phyloP scores from a whole-genome alignment of 2,113 vertebrate genomes.

The Colinus virginianus region DNA sequence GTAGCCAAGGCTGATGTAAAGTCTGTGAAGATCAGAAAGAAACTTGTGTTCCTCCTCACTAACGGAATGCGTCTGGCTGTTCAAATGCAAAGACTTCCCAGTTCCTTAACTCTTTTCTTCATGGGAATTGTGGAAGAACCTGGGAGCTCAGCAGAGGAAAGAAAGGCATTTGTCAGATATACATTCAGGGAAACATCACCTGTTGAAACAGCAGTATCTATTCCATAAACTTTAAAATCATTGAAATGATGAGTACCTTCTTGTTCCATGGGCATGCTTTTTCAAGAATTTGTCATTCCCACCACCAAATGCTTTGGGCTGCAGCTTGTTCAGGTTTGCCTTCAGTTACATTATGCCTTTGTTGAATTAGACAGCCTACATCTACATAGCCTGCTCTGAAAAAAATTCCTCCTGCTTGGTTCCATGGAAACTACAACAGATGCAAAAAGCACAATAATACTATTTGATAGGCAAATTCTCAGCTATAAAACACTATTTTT shows the following conservation, averaged over 20 bases:
- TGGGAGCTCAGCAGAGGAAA: background rate
- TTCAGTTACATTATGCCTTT: background rate
- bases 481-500: background rate
- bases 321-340: background rate
- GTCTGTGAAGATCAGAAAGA: background rate
- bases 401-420: background rate
- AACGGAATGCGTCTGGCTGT: background rate
- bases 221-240: background rate
- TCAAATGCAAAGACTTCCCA: background rate
- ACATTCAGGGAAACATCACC: background rate
- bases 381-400: background rate
- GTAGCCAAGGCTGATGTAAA: background rate
- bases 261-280: background rate
- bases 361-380: background rate
- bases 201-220: background rate
- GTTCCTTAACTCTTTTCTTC: background rate
- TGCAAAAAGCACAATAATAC: background rate
- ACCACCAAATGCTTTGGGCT: background rate
- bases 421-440: background rate
- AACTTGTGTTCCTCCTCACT: accelerated
- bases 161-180: background rate
- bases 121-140: background rate
- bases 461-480: background rate
- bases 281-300: background rate
- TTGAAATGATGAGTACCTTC: background rate